Base-by-base conservation (phyloP, 2,113 vertebrate genomes). In the Atractosteus spatula region DNA sequence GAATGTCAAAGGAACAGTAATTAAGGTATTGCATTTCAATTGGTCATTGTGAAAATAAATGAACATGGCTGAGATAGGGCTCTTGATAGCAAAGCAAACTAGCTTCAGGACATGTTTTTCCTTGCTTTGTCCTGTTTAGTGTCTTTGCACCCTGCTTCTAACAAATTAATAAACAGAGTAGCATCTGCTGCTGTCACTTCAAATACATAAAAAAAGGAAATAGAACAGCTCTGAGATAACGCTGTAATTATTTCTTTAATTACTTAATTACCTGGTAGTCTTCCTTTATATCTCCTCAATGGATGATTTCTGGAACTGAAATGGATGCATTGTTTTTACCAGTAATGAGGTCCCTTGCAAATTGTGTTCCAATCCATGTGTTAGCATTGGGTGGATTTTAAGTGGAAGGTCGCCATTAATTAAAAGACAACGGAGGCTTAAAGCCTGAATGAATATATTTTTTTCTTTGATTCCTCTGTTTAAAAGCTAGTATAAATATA, bases 21-120 rank as follows among this genome's bases (percentile, higher is more conserved):
- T 91, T 90, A 91, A 86, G 86, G 73, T 83, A 62, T 88, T 74
- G 55, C 63, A 78, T 84, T 84, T 80, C 77, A 82, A 83, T 88
- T 80, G 78, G 68, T 71, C 75, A 83, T 89, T 90, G 88, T 83
- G 74, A 84, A 80, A 88, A 88, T 89, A 82, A 86, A 90, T 86
- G 76, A 82, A 71, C 72, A 77, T 80, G n/a, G 47, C 80, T 78
- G 68, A 72, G 77, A 82, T 83, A 84, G 80, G 80, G 80, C 78
- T 77, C 62, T 76, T 85, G 75, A 65, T 81, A 87, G 86, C 83
- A 51, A 51, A 51, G 47, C 82, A 77, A 84, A 43, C 51, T 88
- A 79, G 77, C 84, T 88, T 84, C 82, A 84, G 80, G 81, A 69
- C 84, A 84, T 86, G 86, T 82, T 76, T 91, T 71, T 86, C 77